Percentiles rank a stretch among this genome's conserved stretches.
Conservation (phyloP, 2,888 invertebrate genomes). For the Brachyopa scutellaris region DNA sequence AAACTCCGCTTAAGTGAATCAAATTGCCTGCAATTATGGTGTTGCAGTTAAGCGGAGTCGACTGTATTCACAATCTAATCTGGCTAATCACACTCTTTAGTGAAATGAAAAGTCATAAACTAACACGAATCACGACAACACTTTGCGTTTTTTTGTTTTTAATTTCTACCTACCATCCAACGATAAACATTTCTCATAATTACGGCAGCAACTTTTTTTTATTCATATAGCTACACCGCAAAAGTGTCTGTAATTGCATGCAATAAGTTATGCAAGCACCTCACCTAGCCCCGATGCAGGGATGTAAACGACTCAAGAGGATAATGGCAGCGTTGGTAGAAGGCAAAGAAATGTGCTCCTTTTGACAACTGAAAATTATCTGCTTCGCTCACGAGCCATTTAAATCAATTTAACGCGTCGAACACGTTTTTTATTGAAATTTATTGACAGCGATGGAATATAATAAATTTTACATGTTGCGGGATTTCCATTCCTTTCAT, state of each 20-base stretch:
- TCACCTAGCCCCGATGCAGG: background rate
- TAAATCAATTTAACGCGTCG: constrained; percentile 82
- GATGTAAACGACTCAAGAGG: constrained; percentile 12
- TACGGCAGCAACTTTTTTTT: constrained; percentile 39
- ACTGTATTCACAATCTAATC: constrained; percentile 34
- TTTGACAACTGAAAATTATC: constrained; percentile 82
- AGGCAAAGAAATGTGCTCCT: constrained; percentile 79
- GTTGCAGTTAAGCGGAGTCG: constrained; percentile 15
- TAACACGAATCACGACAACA: constrained; percentile 43
- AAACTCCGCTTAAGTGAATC: constrained; percentile 4
- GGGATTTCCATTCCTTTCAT: constrained; percentile 33
- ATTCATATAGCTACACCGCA: constrained; percentile 1
- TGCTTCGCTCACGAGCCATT: constrained; percentile 82
- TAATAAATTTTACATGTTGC: constrained; percentile 44
- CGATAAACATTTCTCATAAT: constrained; percentile 44
- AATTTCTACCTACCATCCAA: background rate
- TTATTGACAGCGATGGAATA: constrained; percentile 68
- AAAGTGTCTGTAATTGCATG: constrained; percentile 61
- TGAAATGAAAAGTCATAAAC: constrained; percentile 21
- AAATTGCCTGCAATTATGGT: constrained; percentile 3
- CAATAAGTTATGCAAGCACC: constrained; percentile 55
- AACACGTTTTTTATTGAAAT: constrained; percentile 74
- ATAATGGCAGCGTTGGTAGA: constrained; percentile 1
- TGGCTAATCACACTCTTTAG: constrained; percentile 52
- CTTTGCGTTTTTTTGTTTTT: background rate